A percentile compares a stretch with the other conserved stretches of the same genome.
These are phyloP conservation scores for Equus quagga DNA, from an alignment of 2,113 vertebrate genomes.

Conservation along the genomic window DNA sequence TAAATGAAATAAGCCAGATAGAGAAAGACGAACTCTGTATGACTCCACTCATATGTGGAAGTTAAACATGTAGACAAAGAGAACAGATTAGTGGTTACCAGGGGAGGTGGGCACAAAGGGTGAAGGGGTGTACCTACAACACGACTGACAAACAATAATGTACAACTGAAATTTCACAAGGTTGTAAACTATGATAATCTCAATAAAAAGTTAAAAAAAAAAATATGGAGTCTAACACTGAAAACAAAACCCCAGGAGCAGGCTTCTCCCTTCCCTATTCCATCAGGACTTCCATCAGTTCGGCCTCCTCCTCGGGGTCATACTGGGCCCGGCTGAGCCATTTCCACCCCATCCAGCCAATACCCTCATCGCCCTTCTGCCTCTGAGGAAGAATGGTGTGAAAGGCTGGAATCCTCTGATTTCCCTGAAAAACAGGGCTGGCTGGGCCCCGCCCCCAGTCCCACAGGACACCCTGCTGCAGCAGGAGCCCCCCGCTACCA, in stretches of 20 bases:
- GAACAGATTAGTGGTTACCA: too few relatives aligned
- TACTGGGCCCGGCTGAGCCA: not conserved
- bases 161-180: too few relatives aligned
- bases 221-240: not conserved
- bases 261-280: not conserved
- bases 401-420: slow-evolving; percentile 52
- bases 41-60: too few relatives aligned
- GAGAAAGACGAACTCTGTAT: too few relatives aligned
- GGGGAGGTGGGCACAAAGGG: too few relatives aligned
- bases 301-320: too few relatives aligned
- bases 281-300: rapidly evolving
- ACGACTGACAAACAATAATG: too few relatives aligned
- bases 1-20: too few relatives aligned
- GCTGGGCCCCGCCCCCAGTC: slow-evolving; percentile 62
- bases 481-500: not conserved
- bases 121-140: too few relatives aligned
- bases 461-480: rapidly evolving
- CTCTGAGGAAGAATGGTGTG: slow-evolving; percentile 51
- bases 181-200: too few relatives aligned
- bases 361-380: not conserved
- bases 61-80: too few relatives aligned
- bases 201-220: not conserved
- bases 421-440: slow-evolving; percentile 48
- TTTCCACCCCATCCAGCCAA: not conserved
- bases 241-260: not conserved